These are phyloP conservation scores for Hydra vulgaris DNA, from an alignment of 30 jellyfish, hydroid and myxozoan genomes.

Conservation along the genomic window DNA sequence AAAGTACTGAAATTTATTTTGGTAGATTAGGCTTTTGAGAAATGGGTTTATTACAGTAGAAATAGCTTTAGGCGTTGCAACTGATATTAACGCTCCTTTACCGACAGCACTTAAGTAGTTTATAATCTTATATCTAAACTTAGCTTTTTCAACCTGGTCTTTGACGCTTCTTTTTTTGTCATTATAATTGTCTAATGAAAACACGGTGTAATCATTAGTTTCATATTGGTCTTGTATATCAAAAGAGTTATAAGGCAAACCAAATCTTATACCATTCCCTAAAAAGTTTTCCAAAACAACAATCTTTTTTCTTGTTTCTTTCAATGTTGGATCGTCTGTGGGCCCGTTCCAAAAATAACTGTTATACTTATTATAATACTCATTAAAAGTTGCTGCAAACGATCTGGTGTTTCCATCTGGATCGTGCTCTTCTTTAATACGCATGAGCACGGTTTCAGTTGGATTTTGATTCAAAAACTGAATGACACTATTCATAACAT, in stretches of 20 bases:
- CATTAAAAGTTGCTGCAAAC: neutral
- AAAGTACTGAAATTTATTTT: neutral
- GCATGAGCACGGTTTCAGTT: neutral
- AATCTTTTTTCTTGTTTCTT: neutral
- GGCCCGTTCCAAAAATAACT: neutral
- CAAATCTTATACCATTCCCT: neutral
- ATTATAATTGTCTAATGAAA: neutral
- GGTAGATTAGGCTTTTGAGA: neutral
- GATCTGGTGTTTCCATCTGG: neutral
- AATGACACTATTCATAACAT: neutral
- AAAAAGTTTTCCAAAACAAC: neutral
- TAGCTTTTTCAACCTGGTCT: neutral
- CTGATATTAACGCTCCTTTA: neutral
- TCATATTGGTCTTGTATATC: neutral
- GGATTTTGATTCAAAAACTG: neutral
- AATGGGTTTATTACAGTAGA: neutral
- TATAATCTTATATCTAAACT: neutral
- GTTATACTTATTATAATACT: neutral
- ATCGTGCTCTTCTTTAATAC: neutral
- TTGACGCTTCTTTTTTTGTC: neutral
- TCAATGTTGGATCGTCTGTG: neutral
- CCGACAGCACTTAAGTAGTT: neutral
- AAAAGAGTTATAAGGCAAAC: neutral
- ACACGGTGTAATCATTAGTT: neutral
- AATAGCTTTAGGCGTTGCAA: neutral